These are phyloP conservation scores for Dipodomys ordii DNA, from an alignment of 2,113 vertebrate genomes.

Conservation along the genomic window DNA sequence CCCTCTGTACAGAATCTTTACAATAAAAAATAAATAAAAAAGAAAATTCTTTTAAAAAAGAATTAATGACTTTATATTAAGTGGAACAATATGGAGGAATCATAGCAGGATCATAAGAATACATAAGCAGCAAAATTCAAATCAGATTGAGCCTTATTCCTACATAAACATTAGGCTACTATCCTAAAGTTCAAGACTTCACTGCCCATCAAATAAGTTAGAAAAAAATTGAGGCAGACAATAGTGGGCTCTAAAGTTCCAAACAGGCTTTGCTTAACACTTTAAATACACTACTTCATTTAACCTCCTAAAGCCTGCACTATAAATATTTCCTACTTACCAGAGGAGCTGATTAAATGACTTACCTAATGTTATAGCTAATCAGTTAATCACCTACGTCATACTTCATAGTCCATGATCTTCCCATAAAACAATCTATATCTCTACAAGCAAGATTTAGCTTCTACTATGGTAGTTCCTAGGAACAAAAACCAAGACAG, in stretches of 20 bases:
- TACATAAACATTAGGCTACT: not conserved
- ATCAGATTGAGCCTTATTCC: not conserved
- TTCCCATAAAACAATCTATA: constrained; percentile 11
- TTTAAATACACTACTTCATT: not conserved
- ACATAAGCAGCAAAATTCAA: not conserved
- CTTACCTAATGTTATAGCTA: constrained; percentile 18
- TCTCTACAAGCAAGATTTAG: constrained; percentile 4
- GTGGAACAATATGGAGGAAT: not conserved
- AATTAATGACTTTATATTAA: not conserved
- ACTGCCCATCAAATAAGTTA: not conserved
- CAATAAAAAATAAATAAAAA: no score
- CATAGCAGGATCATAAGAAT: not conserved
- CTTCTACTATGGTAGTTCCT: constrained; percentile 12
- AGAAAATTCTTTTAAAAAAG: not conserved
- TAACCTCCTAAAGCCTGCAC: not conserved
- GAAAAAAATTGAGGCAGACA: constrained; percentile 33
- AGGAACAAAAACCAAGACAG: constrained; percentile 5
- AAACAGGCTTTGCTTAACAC: not conserved
- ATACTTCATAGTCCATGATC: not conserved
- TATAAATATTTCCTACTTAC: constrained; percentile 14
- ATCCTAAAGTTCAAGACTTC: constrained; percentile 5
- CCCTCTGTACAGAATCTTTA: no score
- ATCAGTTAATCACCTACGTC: not conserved
- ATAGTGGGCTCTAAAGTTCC: not conserved
- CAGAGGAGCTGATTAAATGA: constrained; percentile 43